Conservation (phyloP, 2,888 invertebrate species). For the Allophyes oxyacanthae region DNA sequence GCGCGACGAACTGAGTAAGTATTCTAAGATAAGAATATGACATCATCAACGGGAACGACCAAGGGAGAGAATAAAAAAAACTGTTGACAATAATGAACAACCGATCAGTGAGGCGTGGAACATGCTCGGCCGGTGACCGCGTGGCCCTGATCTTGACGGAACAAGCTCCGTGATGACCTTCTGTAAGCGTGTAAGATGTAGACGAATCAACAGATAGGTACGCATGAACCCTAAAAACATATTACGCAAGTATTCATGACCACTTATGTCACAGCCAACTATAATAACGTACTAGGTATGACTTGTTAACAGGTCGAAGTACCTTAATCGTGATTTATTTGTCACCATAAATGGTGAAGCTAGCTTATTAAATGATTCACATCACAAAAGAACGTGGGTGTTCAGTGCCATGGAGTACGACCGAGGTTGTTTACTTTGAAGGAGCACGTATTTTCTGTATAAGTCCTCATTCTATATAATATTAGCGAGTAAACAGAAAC, state of each 20-base stretch:
- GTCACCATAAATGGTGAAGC: conserved; percentile 62
- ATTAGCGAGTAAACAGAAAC: conserved; percentile 36
- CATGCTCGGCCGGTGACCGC: conserved; percentile 77
- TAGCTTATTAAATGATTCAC: conserved; percentile 64
- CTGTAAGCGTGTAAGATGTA: conserved; percentile 54
- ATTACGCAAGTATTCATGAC: conserved; percentile 25
- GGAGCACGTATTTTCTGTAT: conserved; percentile 22
- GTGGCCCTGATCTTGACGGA: conserved; percentile 85
- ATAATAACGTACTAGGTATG: conserved; percentile 45
- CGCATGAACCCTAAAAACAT: conserved; percentile 12
- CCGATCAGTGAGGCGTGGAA: conserved; percentile 69
- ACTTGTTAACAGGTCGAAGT: conserved; percentile 46
- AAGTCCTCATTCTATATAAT: conserved; percentile 8
- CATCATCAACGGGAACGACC: conserved; percentile 77
- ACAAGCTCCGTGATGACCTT: conserved; percentile 65
- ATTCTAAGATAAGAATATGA: conserved; percentile 73
- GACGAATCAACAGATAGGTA: conserved; percentile 30
- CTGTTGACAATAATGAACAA: conserved; percentile 69
- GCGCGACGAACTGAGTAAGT: conserved; percentile 44
- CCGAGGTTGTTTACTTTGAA: conserved; percentile 40
- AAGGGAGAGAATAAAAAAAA: conserved; percentile 76
- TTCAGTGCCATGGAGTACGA: conserved; percentile 61
- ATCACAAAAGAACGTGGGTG: conserved; percentile 62
- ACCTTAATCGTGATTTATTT: conserved; percentile 64
- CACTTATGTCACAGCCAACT: conserved; percentile 41